A percentile compares a stretch with the other conserved stretches of the same genome.
phyloP scores from a whole-genome alignment of 1,140 invertebrate species.

The Drosophila burlai region DNA sequence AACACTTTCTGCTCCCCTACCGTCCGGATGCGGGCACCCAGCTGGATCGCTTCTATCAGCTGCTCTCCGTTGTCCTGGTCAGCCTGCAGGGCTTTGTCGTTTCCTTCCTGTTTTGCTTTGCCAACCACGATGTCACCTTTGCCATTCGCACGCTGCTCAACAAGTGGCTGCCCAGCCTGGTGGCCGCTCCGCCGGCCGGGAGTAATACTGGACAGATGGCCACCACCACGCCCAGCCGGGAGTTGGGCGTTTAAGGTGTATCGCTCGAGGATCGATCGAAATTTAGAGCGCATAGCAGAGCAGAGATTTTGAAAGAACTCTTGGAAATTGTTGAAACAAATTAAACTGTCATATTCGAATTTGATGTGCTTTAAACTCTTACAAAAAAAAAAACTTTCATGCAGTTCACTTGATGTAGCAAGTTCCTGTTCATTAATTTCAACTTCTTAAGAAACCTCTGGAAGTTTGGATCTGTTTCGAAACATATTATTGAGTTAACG shows the following conservation, averaged over 20 bases:
- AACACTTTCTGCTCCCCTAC: constrained; percentile 93
- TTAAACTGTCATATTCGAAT: neutral
- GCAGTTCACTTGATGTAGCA: neutral
- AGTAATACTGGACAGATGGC: constrained; percentile 83
- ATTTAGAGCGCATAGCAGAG: constrained; percentile 17
- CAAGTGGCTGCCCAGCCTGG: constrained; percentile 71
- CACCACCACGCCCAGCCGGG: constrained; percentile 83
- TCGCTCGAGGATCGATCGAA: constrained; percentile 11
- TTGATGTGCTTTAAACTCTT: neutral
- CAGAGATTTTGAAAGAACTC: constrained; percentile 44
- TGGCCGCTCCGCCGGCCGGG: constrained; percentile 71
- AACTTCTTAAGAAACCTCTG: neutral
- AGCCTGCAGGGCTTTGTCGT: constrained; percentile 95
- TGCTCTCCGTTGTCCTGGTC: constrained; percentile 91
- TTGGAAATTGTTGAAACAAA: neutral
- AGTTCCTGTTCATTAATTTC: neutral
- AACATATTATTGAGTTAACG: constrained; percentile 18
- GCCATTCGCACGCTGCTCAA: constrained; percentile 85
- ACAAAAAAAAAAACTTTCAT: neutral
- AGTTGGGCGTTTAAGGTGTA: constrained; percentile 76
- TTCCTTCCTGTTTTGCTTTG: constrained; percentile 95
- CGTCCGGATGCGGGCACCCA: constrained; percentile 88
- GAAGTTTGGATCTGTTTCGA: neutral
- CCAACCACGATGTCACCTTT: constrained; percentile 93
- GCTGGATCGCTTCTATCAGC: constrained; percentile 90